Conservation (phyloP, 2,888 invertebrate genomes). For the Macrostomum cliftonense region DNA sequence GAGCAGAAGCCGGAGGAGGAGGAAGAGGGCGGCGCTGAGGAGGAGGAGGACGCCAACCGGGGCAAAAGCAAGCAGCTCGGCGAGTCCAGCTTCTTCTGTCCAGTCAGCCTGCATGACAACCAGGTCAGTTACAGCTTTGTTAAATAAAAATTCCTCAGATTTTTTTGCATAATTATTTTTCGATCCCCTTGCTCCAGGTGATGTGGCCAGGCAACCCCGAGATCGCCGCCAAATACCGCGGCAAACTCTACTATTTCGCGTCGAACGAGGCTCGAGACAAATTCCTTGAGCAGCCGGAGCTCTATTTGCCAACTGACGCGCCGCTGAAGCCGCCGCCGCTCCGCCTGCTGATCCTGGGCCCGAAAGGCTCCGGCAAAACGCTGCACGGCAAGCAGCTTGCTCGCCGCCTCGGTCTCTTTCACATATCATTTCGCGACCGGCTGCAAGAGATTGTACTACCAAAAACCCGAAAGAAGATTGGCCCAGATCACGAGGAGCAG, state of each 20-base stretch:
- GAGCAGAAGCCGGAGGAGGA: slow-evolving; percentile 25
- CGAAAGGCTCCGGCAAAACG: slow-evolving; percentile 33
- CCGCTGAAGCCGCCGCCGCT: slow-evolving; percentile 28
- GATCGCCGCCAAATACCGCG: slow-evolving; percentile 27
- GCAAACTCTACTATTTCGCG: slow-evolving; percentile 33
- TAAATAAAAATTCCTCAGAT: too few species aligned
- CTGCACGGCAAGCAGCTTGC: slow-evolving; percentile 31
- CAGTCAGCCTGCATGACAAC: slow-evolving; percentile 30
- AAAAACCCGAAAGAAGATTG: slow-evolving; percentile 35
- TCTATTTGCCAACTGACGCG: slow-evolving; percentile 19
- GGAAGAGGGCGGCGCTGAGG: slow-evolving; percentile 26
- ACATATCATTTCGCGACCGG: slow-evolving; percentile 34
- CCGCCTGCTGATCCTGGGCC: slow-evolving; percentile 30
- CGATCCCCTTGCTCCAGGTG: slow-evolving; percentile 16
- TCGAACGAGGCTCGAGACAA: slow-evolving; percentile 25
- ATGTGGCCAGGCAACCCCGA: slow-evolving; percentile 36
- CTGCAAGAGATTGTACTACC: slow-evolving; percentile 35
- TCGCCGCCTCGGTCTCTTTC: slow-evolving; percentile 33
- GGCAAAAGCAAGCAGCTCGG: slow-evolving; percentile 32
- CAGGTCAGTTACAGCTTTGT: neutral
- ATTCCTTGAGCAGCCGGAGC: slow-evolving; percentile 27
- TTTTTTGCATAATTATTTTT: too few species aligned
- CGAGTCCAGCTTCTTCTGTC: slow-evolving; percentile 36
- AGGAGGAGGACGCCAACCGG: slow-evolving; percentile 23
- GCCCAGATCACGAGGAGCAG: slow-evolving; percentile 26